These are phyloP conservation scores for Darevskia mixta DNA, from an alignment of 2,797 vertebrate species.

Conservation along the genomic window DNA sequence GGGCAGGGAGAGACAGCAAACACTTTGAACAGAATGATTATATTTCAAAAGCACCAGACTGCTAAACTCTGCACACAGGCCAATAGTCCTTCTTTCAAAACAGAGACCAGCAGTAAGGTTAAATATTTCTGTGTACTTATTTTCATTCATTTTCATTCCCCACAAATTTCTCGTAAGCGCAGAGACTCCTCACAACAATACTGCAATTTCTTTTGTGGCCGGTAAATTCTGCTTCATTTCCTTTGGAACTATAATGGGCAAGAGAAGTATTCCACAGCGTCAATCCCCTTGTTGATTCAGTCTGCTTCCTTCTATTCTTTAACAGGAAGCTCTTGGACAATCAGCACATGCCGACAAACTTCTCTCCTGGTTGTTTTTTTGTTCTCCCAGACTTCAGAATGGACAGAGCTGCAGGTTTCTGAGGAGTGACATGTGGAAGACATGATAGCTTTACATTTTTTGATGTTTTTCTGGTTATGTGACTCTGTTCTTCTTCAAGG, in stretches of 20 bases:
- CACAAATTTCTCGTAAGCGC: background rate
- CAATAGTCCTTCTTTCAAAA: background rate
- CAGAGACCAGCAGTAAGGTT: background rate
- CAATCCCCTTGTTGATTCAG: constrained; percentile 74
- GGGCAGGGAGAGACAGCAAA: background rate
- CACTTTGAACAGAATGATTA: background rate
- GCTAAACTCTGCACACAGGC: background rate
- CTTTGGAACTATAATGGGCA: constrained; percentile 37
- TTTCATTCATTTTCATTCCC: background rate
- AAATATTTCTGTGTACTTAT: background rate
- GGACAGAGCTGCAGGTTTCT: constrained; percentile 64
- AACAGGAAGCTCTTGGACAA: constrained; percentile 80
- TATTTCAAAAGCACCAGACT: background rate
- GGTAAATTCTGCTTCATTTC: constrained; percentile 39
- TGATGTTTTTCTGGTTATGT: constrained; percentile 61
- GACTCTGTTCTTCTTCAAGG: constrained; percentile 73
- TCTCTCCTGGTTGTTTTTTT: constrained; percentile 54
- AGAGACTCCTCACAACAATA: background rate
- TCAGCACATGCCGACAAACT: constrained; percentile 64
- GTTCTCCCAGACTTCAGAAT: constrained; percentile 60
- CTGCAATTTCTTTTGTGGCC: background rate
- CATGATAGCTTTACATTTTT: constrained; percentile 55
- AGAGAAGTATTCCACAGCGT: constrained; percentile 56
- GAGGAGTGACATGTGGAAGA: constrained; percentile 6
- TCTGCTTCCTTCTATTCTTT: constrained; percentile 85